A percentile compares a stretch with the other conserved stretches of the same genome.
Conservation (phyloP, 2,797 vertebrate species). For the Arctocebus calabarensis region DNA sequence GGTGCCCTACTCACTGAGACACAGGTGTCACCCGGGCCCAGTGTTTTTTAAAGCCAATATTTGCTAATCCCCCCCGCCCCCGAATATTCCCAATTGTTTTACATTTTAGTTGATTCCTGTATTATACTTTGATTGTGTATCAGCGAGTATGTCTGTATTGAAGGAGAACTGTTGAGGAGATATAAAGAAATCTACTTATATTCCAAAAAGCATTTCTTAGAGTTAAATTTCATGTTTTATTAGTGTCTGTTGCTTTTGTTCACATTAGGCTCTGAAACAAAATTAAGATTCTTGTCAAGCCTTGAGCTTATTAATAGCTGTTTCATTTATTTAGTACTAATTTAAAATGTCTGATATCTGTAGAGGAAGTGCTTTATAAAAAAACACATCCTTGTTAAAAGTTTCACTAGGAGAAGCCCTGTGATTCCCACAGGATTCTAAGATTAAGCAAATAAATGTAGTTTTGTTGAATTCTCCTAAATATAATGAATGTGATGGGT, state of each 20-base stretch:
- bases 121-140: background rate
- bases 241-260: slow-evolving; percentile 68
- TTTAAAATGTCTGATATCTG: slow-evolving; percentile 58
- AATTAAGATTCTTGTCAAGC: slow-evolving; percentile 75
- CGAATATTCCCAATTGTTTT: background rate
- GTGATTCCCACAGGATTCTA: slow-evolving; percentile 55
- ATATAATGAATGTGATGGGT: background rate
- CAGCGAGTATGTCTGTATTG: background rate
- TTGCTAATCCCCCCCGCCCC: background rate
- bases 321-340: background rate
- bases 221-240: slow-evolving; percentile 61
- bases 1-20: too few relatives aligned
- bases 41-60: background rate
- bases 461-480: slow-evolving; percentile 10
- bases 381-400: background rate
- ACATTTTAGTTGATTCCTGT: slow-evolving; percentile 11
- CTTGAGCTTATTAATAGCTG: slow-evolving; percentile 16
- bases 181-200: slow-evolving; percentile 37
- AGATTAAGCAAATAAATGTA: slow-evolving; percentile 44
- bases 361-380: slow-evolving; percentile 62
- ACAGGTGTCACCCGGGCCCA: background rate
- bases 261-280: slow-evolving; percentile 65
- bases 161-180: slow-evolving; percentile 38
- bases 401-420: slow-evolving; percentile 30
- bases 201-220: slow-evolving; percentile 57